These are phyloP conservation scores for Anguilla anguilla DNA, from an alignment of 2,797 vertebrate genomes.

Conservation along the genomic window DNA sequence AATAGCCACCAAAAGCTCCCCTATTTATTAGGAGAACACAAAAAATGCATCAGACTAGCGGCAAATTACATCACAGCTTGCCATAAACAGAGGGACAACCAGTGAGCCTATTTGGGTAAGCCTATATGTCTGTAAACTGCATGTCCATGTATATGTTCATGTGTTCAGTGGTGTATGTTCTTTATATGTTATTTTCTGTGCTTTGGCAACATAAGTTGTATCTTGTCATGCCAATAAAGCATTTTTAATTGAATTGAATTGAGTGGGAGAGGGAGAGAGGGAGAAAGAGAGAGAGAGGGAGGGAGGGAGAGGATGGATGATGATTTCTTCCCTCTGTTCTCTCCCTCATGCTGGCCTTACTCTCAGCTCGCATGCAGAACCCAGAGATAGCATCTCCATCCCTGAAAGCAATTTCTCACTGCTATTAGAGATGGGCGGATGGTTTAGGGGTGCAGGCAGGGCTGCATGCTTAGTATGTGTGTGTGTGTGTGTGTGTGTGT, in stretches of 20 bases:
- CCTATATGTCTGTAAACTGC: too few species aligned
- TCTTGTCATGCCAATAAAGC: too few species aligned
- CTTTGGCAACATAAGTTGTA: too few species aligned
- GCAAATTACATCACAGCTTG: too few species aligned
- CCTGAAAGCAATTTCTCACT: constrained; percentile 68
- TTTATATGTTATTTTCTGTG: too few species aligned
- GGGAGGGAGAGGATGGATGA: not conserved
- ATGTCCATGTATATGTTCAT: too few species aligned
- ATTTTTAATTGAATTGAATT: too few species aligned
- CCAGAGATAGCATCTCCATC: constrained; percentile 65
- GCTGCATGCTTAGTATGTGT: not conserved
- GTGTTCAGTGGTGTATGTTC: too few species aligned
- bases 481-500: not conserved
- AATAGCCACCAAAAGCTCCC: constrained; percentile 34
- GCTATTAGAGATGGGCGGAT: constrained; percentile 63
- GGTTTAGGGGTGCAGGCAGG: constrained; percentile 46
- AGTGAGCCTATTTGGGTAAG: too few species aligned
- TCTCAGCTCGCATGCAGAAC: constrained; percentile 32
- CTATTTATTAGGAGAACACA: too few species aligned
- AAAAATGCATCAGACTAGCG: too few species aligned
- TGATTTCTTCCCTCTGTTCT: not conserved
- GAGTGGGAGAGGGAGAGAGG: constrained; percentile 34
- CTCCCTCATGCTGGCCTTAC: not conserved
- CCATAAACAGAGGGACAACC: too few species aligned
- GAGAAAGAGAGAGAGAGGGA: not conserved